Conservation (phyloP, 2,888 invertebrate genomes). For the Gymnocheta viridis region DNA sequence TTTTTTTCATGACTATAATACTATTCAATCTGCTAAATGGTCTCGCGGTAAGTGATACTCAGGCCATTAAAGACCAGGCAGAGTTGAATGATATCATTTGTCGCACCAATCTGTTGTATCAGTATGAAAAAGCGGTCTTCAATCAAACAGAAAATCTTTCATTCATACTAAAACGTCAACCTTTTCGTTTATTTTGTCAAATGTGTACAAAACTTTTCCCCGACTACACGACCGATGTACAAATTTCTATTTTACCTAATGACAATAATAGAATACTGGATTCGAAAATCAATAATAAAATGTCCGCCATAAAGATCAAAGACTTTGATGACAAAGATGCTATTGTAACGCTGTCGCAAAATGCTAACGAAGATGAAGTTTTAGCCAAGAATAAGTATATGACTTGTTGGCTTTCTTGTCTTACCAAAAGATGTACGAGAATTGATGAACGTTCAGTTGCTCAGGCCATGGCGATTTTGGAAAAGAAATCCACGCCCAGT, state of each 20-base stretch:
- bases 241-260: constrained; percentile 87
- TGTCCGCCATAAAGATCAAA: constrained; percentile 70
- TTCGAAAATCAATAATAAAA: constrained; percentile 76
- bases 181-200: constrained; percentile 78
- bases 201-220: constrained; percentile 86
- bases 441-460: constrained; percentile 85
- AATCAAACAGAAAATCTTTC: constrained; percentile 78
- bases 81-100: constrained; percentile 90
- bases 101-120: constrained; percentile 87
- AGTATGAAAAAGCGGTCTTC: constrained; percentile 87
- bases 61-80: constrained; percentile 89
- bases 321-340: constrained; percentile 72
- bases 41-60: constrained; percentile 92
- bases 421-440: constrained; percentile 79
- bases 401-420: constrained; percentile 75
- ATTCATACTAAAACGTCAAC: constrained; percentile 75
- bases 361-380: constrained; percentile 68
- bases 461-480: constrained; percentile 27
- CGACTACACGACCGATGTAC: constrained; percentile 85
- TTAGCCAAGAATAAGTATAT: constrained; percentile 69
- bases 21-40: constrained; percentile 92
- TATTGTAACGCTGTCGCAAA: constrained; percentile 71
- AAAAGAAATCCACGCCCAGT: constrained; percentile 29
- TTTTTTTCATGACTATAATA: constrained; percentile 91
- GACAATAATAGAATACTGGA: constrained; percentile 84